phyloP scores from a whole-genome alignment of 2,113 vertebrate species.

The Solenodon paradoxus region DNA sequence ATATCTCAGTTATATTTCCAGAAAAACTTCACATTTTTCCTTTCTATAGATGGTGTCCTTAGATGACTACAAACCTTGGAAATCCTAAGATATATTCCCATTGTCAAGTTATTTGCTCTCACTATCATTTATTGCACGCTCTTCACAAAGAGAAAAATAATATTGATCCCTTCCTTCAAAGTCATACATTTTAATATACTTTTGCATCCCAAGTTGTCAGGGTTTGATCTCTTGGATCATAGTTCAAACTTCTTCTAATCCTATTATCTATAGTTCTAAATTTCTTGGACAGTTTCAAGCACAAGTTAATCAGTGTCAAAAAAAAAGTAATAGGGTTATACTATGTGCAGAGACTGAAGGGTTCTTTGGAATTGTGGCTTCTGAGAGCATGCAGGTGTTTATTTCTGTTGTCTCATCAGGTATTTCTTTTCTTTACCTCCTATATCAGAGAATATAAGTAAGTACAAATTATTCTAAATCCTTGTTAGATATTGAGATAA shows the following conservation, averaged over 20 bases:
- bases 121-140: background rate
- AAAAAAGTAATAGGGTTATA: background rate
- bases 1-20: background rate
- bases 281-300: background rate
- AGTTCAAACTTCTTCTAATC: slow-evolving; percentile 77
- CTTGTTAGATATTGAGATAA: background rate
- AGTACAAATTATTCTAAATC: background rate
- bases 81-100: background rate
- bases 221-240: slow-evolving; percentile 73
- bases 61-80: rapidly evolving
- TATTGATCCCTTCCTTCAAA: slow-evolving; percentile 69
- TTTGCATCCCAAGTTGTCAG: slow-evolving; percentile 75
- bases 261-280: slow-evolving; percentile 65
- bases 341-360: background rate
- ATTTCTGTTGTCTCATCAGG: background rate
- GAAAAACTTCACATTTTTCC: background rate
- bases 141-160: background rate
- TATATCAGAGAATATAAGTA: background rate
- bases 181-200: slow-evolving; percentile 79
- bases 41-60: background rate
- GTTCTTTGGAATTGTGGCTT: background rate
- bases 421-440: background rate
- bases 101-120: background rate
- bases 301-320: slow-evolving; percentile 22
- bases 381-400: background rate